Evolutionary conservation across 2,113 vertebrate genomes (phyloP), one percentile per base, ranked within the genome.

Genomic region (Leuciscus idus): DNA sequence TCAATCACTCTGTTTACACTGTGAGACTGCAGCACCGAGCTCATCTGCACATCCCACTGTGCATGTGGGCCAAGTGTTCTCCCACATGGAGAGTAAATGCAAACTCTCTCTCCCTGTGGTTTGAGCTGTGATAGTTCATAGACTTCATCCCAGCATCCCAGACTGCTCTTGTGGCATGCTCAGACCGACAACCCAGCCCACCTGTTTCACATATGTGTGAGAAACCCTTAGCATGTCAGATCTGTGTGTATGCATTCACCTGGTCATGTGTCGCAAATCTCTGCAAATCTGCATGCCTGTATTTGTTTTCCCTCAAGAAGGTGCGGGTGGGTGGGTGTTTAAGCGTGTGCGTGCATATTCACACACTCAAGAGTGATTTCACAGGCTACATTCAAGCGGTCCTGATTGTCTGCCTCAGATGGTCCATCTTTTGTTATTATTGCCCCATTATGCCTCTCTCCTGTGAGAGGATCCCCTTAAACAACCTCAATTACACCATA

Each of bases 181-280:
- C 86, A 85, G 88, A 88, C 83, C 82, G 88, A 92, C 91, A 91
- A 93, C 88, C 89, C 89, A 85, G 52, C 84, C 77, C 61, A 79
- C 82, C 86, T 89, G 81, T 70, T 86, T 52, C 28, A 48, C 7
- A n/a, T 26, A n/a, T 55, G 21, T 78, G 36, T 10, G 23, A 50
- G 28, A 91, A 83, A 55, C 48, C 7, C 64, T 33, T 36, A 72
- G 46, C 64, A 52, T 83, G 50, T 55, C 1, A 82, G 46, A 70
- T 78, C 66, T 84, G 84, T 89, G 91, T 80, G 88, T 87, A 86
- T 90, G 88, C 90, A 92, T 91, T 89, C 55, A 89, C 50, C 57
- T 4, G 52, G 9, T 62, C 57, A 61, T 55, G 50, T 52, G 46
- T 77, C 15, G 76, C 21, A 48, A 19, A 33, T 89, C 85, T 72